Evolutionary conservation across 2,888 invertebrate species (phyloP).

Genomic region (Ditula angustiorana): DNA sequence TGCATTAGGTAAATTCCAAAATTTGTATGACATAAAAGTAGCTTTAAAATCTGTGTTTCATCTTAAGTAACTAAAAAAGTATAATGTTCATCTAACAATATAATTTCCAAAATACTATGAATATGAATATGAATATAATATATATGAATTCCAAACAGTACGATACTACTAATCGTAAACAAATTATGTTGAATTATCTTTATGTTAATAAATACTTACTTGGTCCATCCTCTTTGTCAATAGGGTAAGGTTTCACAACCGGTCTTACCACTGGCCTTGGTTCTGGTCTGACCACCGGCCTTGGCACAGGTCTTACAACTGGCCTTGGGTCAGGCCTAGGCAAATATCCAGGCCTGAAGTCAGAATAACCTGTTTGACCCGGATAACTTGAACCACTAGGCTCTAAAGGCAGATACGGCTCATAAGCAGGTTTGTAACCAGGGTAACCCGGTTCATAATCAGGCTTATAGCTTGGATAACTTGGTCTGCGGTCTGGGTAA

Average conservation of each 20-base stretch:
- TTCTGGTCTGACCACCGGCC: slow-evolving; percentile 43
- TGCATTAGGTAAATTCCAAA: too few species aligned
- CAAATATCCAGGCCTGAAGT: slow-evolving; percentile 48
- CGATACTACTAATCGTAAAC: too few species aligned
- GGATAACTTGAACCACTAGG: slow-evolving; percentile 46
- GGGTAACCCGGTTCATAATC: slow-evolving; percentile 53
- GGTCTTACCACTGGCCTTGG: slow-evolving; percentile 46
- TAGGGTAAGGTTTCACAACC: slow-evolving; percentile 47
- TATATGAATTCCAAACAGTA: neutral
- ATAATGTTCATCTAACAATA: too few species aligned
- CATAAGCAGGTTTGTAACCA: slow-evolving; percentile 53
- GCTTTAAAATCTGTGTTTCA: too few species aligned
- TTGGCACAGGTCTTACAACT: slow-evolving; percentile 45
- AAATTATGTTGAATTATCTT: too few species aligned
- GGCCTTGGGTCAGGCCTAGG: slow-evolving; percentile 46
- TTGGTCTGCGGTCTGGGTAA: neutral
- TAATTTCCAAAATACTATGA: too few species aligned
- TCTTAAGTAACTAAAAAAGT: too few species aligned
- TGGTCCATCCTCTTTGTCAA: slow-evolving; percentile 59
- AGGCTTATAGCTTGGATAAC: slow-evolving; percentile 41
- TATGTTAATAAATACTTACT: slow-evolving; percentile 62
- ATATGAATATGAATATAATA: too few species aligned
- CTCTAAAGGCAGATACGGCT: slow-evolving; percentile 41
- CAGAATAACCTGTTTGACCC: slow-evolving; percentile 32
- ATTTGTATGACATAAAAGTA: too few species aligned